A percentile compares a stretch with the other conserved stretches of the same genome.
phyloP scores from a whole-genome alignment of 1,140 invertebrate genomes.

The Chrysoperla carnea region DNA sequence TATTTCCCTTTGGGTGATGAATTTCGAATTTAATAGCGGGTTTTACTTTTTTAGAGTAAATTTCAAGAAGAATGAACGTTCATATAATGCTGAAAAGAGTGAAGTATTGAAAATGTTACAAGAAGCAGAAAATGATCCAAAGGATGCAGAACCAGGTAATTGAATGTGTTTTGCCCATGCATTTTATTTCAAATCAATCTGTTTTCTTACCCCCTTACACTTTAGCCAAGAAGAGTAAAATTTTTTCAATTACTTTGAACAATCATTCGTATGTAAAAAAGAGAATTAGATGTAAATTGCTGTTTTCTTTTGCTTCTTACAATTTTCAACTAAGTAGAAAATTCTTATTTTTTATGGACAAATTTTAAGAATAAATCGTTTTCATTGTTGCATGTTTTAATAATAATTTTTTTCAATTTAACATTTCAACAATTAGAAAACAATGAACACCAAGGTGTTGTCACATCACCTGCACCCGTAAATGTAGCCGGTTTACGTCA shows the following conservation, averaged over 20 bases:
- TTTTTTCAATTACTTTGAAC: too few species aligned
- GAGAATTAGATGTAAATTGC: too few species aligned
- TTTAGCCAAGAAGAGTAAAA: too few species aligned
- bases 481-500: constrained; percentile 35
- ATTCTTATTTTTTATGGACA: too few species aligned
- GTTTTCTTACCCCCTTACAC: too few species aligned
- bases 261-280: too few species aligned
- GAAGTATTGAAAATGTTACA: constrained; percentile 86
- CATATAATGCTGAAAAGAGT: constrained; percentile 70
- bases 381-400: too few species aligned
- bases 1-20: not conserved
- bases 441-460: not conserved
- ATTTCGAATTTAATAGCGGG: not conserved
- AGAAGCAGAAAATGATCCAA: constrained; percentile 70
- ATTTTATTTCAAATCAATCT: not conserved
- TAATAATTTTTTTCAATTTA: too few species aligned
- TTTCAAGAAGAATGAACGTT: constrained; percentile 89
- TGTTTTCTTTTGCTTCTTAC: too few species aligned
- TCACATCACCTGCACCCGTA: constrained; percentile 24
- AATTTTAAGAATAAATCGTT: too few species aligned
- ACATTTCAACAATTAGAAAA: too few species aligned
- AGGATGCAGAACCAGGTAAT: constrained; percentile 50
- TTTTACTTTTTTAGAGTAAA: constrained; percentile 49
- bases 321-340: too few species aligned
- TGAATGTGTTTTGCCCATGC: not conserved